A percentile compares a stretch with the other conserved stretches of the same genome.
Conservation (phyloP, 2,113 vertebrate genomes). For the Nothocercus nigrocapillus region DNA sequence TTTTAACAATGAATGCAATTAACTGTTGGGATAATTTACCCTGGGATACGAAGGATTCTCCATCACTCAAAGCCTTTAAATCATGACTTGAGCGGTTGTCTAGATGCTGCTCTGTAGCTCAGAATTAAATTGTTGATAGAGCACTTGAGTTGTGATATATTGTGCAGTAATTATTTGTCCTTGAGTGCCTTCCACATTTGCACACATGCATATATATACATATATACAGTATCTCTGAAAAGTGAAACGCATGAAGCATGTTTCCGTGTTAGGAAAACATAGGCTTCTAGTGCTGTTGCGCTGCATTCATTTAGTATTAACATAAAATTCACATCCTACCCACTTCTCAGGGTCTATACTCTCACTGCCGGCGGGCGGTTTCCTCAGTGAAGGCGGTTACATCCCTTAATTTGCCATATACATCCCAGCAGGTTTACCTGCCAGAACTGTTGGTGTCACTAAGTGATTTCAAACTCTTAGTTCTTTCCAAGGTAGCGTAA, state of each 20-base stretch:
- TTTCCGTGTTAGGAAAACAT: not conserved
- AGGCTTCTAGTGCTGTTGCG: not conserved
- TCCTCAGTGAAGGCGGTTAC: not conserved
- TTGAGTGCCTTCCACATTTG: not conserved
- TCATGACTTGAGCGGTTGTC: not conserved
- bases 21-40: not conserved
- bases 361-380: not conserved
- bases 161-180: not conserved
- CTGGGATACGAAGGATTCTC: not conserved
- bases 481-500: not conserved
- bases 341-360: accelerated
- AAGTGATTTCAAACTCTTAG: not conserved
- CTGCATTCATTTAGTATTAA: not conserved
- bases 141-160: not conserved
- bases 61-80: not conserved
- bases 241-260: not conserved
- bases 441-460: not conserved
- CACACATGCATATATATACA: not conserved
- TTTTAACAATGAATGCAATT: not conserved
- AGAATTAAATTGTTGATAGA: not conserved
- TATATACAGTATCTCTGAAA: not conserved
- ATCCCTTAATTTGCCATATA: not conserved
- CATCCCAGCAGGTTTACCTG: not conserved
- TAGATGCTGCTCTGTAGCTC: not conserved
- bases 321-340: not conserved